These are phyloP conservation scores for Poecilia gillii DNA, from an alignment of 2,797 vertebrate genomes.

Conservation along the genomic window DNA sequence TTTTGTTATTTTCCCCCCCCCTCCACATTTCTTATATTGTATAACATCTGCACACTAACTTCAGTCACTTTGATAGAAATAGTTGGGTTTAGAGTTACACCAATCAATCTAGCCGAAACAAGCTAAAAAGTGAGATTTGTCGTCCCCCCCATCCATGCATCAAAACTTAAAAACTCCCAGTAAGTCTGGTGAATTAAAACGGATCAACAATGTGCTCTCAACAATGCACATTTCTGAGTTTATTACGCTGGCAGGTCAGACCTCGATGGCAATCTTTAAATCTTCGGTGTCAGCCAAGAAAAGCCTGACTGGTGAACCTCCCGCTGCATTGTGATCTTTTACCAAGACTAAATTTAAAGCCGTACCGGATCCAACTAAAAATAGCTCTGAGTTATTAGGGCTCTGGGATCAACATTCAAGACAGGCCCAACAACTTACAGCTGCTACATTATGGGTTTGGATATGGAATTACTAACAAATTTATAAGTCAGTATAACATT, in stretches of 20 bases:
- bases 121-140: neutral
- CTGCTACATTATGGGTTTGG: neutral
- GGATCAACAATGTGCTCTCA: neutral
- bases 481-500: neutral
- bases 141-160: neutral
- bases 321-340: neutral
- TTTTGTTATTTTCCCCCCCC: neutral
- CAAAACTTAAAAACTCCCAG: neutral
- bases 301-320: neutral
- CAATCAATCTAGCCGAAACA: neutral
- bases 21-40: neutral
- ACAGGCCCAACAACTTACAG: neutral
- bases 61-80: neutral
- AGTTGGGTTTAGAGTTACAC: neutral
- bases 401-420: neutral
- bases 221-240: neutral
- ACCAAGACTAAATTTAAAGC: neutral
- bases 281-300: neutral
- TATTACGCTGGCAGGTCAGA: neutral
- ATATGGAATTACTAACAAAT: neutral
- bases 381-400: neutral
- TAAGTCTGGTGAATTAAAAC: neutral
- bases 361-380: neutral
- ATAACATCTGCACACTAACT: neutral
- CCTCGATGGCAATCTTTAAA: neutral